Base-by-base conservation (phyloP, 2,797 vertebrate genomes). In the Gymnocypris eckloni region DNA sequence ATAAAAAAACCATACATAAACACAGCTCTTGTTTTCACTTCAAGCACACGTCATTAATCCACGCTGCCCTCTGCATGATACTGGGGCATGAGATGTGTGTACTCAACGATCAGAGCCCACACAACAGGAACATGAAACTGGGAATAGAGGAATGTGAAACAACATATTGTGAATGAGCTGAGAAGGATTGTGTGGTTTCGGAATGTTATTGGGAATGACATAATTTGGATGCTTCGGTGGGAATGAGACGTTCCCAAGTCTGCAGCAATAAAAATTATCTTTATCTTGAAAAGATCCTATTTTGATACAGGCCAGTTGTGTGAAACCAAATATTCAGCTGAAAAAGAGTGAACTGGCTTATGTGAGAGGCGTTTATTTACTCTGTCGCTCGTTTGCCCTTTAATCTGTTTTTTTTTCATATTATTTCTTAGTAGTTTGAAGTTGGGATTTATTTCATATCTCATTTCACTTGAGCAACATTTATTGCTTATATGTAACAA, bases 251-350 rank as follows among this genome's bases (percentile, higher is more conserved):
- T 76, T 71, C 54, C 41, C 12, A 16, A 75, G 28, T 76, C 22
- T n/a, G 20, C 16, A 59, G 70, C 20, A 13, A 45, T 76, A 76
- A 86, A 70, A 83, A 66, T 66, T 0, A 79, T 82, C 84, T 56
- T 59, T 85, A 85, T 85, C 76, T 70, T 85, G 66, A 85, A 72
- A 39, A 72, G 9, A 72, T 79, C 84, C 56, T 76, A 76, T 81
- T 86, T 86, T 86, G 33, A 82, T 76, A 76, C 79, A 8, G 25
- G 6, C 10, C 54, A 81, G 67, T 73, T 80, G 43, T 39, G 79
- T 66, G 54, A 81, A 81, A 72, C 71, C 71, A 75, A 79, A 79
- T 80, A 52, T 73, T 73, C 41, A 28, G 20, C 13, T 37, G 45
- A 45, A 54, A 54, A 78, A 54, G 45, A 15, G 28, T 39, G 79